Evolutionary conservation across 2,888 invertebrate species (phyloP), one percentile per base, ranked within the genome.

Genomic region (Tromatobia lineatoria): DNA sequence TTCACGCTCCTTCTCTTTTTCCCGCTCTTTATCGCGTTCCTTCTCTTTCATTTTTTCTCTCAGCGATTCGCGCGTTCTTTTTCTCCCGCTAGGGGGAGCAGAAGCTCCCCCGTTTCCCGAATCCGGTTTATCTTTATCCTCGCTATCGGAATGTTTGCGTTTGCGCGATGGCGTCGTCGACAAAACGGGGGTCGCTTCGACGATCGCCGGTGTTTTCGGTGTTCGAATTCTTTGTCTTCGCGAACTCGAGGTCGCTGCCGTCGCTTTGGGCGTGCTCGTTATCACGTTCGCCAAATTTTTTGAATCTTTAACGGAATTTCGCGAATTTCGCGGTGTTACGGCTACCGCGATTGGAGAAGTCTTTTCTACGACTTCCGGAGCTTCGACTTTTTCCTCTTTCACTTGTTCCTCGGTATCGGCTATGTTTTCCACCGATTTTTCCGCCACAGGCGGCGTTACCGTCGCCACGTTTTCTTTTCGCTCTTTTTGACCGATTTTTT

Each of bases 111-210:
- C 77, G 77, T 77, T 85, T 67, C 64, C 85, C 64, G 69, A 52
- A 18, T 88, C 89, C 29, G 90, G 90, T 42, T 90, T 90, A 29
- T 93, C 90, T n/a, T 75, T 67, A 0, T 57, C 42, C 52, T 75
- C 75, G 90, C 91, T 93, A 87, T 93, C 93, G 91, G 93, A 93
- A 93, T 93, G 93, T 92, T 93, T 93, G 73, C 93, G 93, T 91
- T 94, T 94, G 76, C 93, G 90, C 23, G 87, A 80, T 25, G 89
- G 80, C 50, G 90, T 88, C 1, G 88, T 87, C 3, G 82, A 75
- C 0, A 85, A 57, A 20, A 73, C 47, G n/a, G 84, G 67, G 18
- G 78, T 70, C 4, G 67, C 23, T 10, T 84, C 84, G 29, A 52
- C 64, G 15, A 45, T 42, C n/a, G 34, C 38, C 4, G 88, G 13